A percentile compares a stretch with the other conserved stretches of the same genome.
These are phyloP conservation scores for Argyresthia goedartella DNA, from an alignment of 2,888 invertebrate genomes.

Conservation along the genomic window DNA sequence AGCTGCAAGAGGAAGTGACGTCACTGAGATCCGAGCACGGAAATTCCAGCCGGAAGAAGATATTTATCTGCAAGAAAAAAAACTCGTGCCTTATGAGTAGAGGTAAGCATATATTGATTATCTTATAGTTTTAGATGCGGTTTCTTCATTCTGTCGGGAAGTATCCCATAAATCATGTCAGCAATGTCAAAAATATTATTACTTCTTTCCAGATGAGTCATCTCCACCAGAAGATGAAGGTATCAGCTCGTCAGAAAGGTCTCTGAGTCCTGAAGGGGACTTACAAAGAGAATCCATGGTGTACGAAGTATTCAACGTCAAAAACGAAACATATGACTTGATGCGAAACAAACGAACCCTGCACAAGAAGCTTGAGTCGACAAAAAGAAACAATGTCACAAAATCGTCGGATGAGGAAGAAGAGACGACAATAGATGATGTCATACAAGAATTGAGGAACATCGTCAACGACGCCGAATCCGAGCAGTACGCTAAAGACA, in stretches of 20 bases:
- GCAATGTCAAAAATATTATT: neutral
- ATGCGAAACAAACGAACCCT: constrained; percentile 53
- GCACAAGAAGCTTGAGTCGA: constrained; percentile 47
- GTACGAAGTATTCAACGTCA: constrained; percentile 72
- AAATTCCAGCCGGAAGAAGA: constrained; percentile 57
- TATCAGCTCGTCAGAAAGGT: constrained; percentile 87
- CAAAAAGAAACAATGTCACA: constrained; percentile 34
- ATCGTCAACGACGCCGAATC: constrained; percentile 89
- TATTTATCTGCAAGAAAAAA: constrained; percentile 64
- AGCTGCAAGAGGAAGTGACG: constrained; percentile 79
- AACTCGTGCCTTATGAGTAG: constrained; percentile 50
- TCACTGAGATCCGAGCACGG: constrained; percentile 69
- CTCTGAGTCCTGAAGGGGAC: constrained; percentile 80
- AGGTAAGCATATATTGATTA: constrained; percentile 29
- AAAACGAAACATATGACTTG: constrained; percentile 68
- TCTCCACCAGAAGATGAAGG: constrained; percentile 90
- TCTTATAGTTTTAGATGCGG: neutral
- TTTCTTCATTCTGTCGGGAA: neutral
- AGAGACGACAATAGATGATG: constrained; percentile 88
- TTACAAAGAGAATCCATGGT: constrained; percentile 71
- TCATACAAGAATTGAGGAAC: constrained; percentile 86
- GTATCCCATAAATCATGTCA: neutral
- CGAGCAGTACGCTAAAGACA: constrained; percentile 67
- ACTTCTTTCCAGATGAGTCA: constrained; percentile 68
- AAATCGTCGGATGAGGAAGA: constrained; percentile 75